A percentile compares a stretch with the other conserved stretches of the same genome.
phyloP scores from a whole-genome alignment of 2,797 vertebrate genomes.

The Heteromormyrus szaboi region DNA sequence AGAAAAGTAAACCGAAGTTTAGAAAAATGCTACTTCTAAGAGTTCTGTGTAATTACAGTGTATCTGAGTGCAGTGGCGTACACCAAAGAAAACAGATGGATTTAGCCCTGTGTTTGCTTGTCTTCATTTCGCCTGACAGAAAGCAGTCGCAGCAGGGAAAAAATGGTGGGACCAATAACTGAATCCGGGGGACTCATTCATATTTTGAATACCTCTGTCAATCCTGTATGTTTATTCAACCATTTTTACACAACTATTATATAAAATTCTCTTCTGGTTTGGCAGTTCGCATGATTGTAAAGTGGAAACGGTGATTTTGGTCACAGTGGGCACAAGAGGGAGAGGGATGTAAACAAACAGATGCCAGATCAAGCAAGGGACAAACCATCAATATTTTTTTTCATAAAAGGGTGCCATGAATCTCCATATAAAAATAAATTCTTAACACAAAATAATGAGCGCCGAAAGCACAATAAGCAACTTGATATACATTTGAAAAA shows the following conservation, averaged over 20 bases:
- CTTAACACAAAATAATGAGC: background rate
- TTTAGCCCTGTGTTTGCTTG: slow-evolving; percentile 15
- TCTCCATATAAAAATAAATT: background rate
- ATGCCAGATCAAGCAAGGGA: background rate
- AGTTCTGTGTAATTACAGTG: slow-evolving; percentile 10
- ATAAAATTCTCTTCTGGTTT: slow-evolving; percentile 17
- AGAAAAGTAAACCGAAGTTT: background rate
- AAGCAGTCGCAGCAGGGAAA: background rate
- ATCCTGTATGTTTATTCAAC: slow-evolving; percentile 14
- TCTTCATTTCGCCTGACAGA: background rate
- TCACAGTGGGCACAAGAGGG: slow-evolving; percentile 33
- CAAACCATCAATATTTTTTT: background rate
- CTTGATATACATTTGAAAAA: background rate
- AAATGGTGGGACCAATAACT: background rate
- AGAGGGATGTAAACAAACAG: background rate
- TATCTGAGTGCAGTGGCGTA: slow-evolving; percentile 2
- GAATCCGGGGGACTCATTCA: background rate
- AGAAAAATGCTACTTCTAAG: background rate
- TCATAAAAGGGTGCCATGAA: background rate
- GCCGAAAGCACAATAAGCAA: background rate
- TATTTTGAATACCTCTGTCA: background rate
- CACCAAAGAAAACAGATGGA: background rate
- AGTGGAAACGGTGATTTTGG: slow-evolving; percentile 42
- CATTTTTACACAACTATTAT: slow-evolving; percentile 37
- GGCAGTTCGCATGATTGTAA: slow-evolving; percentile 36